Base-by-base conservation (phyloP, 2,113 vertebrate species). In the Myiagra hebetior region DNA sequence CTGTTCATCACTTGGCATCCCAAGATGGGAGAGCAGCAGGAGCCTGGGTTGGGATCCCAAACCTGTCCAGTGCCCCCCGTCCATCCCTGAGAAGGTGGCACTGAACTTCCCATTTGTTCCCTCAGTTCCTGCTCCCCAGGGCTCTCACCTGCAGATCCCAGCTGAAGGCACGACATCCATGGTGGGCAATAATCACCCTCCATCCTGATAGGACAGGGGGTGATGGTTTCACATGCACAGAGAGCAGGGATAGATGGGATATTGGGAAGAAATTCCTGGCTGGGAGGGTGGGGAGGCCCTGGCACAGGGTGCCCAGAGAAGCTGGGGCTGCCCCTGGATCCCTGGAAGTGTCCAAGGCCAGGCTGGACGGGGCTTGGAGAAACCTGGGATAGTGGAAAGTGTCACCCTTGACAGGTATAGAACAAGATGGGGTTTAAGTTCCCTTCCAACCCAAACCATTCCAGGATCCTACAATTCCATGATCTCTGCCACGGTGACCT, bases 271-370 rank as follows among this genome's bases (percentile, higher is more conserved):
- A 14, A 30, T 75, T 7, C 2, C 1, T 33, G 0, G 0, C 3
- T 3, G 0, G 0, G 41, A 52, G 28, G n/a, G 13, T 28, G 28
- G 20, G 0, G 5, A 47, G 4, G 4, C 17, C 0, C 31, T 57
- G 52, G 35, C 20, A 8, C 39, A 47, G 60, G 27, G 9, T 74
- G 18, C 59, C 23, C 60, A 81, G 62, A 49, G 67, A 2, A 47
- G 42, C 49, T 57, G 57, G 7, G 4, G 59, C 37, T 70, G 77
- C 31, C n/a, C 56, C 59, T 50, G 46, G 31, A 63, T 41, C 42
- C 39, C 49, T 87, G 78, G 31, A 2, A 33, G 12, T 8, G 7
- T 6, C 1, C 75, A 0, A 50, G 5, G 2, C 2, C 74, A 31
- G 11, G 88, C 0, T 84, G 60, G n/a, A 26, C 0, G 0, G 9